Conservation (phyloP, 2,113 vertebrate genomes). For the Mionectes macconnelli region DNA sequence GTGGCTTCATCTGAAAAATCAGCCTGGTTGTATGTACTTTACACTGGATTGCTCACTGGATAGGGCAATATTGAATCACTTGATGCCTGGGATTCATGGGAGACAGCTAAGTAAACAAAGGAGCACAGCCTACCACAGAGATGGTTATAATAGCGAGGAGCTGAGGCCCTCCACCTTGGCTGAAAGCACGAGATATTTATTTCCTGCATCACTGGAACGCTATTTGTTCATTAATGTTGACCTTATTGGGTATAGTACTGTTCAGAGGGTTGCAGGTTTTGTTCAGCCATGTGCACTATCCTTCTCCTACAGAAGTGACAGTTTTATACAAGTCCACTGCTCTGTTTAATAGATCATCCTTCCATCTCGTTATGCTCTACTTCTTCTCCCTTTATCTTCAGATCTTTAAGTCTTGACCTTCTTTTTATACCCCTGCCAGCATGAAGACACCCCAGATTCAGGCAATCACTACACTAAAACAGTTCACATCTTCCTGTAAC, state of each 20-base stretch:
- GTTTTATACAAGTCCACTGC: constrained; percentile 27
- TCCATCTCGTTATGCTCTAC: neutral
- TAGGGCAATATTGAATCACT: constrained; percentile 47
- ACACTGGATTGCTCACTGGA: constrained; percentile 18
- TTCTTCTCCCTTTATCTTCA: constrained; percentile 23
- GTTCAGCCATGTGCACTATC: constrained; percentile 14
- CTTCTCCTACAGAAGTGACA: neutral
- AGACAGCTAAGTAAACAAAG: constrained; percentile 42
- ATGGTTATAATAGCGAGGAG: neutral
- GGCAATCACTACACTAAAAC: neutral
- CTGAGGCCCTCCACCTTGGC: neutral
- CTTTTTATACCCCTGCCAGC: neutral
- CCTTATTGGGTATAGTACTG: neutral
- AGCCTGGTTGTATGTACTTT: constrained; percentile 35
- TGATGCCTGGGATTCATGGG: neutral
- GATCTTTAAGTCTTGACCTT: constrained; percentile 6
- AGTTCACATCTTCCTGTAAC: neutral
- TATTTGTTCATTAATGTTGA: constrained; percentile 55
- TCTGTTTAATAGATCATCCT: constrained; percentile 52
- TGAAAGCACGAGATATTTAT: constrained; percentile 35
- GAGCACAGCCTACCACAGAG: neutral
- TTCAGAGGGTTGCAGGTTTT: constrained; percentile 1
- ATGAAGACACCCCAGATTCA: neutral
- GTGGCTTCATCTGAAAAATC: constrained; percentile 51
- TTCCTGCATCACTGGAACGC: constrained; percentile 31